Percentiles rank a stretch among this genome's conserved stretches.
phyloP scores from a whole-genome alignment of 2,113 vertebrate species.

The Ranitomeya variabilis region DNA sequence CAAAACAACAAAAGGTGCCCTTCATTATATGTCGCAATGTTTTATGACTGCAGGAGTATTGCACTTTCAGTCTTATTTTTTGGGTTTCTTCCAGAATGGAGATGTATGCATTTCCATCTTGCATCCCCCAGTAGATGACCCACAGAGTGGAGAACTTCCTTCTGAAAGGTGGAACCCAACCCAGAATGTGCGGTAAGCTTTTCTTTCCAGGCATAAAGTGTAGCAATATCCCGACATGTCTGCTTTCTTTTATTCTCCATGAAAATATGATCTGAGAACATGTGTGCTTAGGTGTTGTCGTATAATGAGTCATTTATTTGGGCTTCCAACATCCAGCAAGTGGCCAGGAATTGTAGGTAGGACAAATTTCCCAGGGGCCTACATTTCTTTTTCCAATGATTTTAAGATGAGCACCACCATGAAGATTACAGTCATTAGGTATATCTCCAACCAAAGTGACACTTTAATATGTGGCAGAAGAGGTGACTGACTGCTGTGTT shows the following conservation, averaged over 20 bases:
- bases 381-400: too few species aligned
- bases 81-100: conserved; percentile 77
- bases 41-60: background rate
- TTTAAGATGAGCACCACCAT: too few species aligned
- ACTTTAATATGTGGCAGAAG: too few species aligned
- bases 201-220: background rate
- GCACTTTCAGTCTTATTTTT: background rate
- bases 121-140: conserved; percentile 90
- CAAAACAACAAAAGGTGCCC: too few species aligned
- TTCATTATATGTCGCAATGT: background rate
- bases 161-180: conserved; percentile 97
- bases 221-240: background rate
- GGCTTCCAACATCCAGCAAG: too few species aligned
- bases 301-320: too few species aligned
- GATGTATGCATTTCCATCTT: conserved; percentile 96
- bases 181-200: conserved; percentile 89
- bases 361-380: too few species aligned
- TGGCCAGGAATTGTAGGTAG: too few species aligned
- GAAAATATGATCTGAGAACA: background rate
- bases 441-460: too few species aligned
- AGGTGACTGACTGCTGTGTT: too few species aligned
- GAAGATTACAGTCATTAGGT: too few species aligned
- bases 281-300: too few species aligned
- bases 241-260: background rate
- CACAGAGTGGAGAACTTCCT: conserved; percentile 92